phyloP scores from a whole-genome alignment of 2,797 vertebrate species.

The Artibeus lituratus region DNA sequence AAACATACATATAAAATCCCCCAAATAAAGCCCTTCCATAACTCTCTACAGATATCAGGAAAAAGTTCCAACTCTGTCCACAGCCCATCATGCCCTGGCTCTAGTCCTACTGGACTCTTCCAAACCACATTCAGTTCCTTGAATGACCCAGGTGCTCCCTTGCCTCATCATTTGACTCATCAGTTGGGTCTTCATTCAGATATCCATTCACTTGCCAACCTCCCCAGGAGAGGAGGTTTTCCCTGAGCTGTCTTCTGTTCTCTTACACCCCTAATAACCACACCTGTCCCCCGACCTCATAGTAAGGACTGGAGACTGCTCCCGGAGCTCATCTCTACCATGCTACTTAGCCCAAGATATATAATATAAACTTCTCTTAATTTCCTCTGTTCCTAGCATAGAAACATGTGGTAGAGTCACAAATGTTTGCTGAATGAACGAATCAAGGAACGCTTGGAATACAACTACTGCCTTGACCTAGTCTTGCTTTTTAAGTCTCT shows the following conservation, averaged over 20 bases:
- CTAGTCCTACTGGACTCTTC: not conserved
- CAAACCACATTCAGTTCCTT: not conserved
- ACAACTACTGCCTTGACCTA: not conserved
- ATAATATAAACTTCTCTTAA: not conserved
- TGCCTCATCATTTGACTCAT: not conserved
- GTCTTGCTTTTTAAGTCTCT: not conserved
- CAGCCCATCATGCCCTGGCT: not conserved
- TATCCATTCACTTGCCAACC: not conserved
- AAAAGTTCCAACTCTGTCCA: not conserved
- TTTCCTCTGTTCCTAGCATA: not conserved
- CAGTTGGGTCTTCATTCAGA: not conserved
- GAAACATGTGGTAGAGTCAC: not conserved
- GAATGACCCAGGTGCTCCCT: not conserved
- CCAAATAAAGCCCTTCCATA: not conserved
- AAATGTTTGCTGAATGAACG: not conserved
- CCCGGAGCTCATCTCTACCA: not conserved
- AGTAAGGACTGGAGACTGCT: not conserved
- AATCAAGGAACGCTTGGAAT: not conserved
- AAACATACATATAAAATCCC: not conserved
- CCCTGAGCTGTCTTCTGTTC: not conserved
- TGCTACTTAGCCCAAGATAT: not conserved
- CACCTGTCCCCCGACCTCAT: not conserved
- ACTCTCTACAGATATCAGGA: not conserved
- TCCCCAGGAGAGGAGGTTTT: not conserved
- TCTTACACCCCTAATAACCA: not conserved